Percentiles rank a stretch among this genome's conserved stretches.
These are phyloP conservation scores for Balearica regulorum DNA, from an alignment of 2,797 vertebrate genomes.

Conservation along the genomic window DNA sequence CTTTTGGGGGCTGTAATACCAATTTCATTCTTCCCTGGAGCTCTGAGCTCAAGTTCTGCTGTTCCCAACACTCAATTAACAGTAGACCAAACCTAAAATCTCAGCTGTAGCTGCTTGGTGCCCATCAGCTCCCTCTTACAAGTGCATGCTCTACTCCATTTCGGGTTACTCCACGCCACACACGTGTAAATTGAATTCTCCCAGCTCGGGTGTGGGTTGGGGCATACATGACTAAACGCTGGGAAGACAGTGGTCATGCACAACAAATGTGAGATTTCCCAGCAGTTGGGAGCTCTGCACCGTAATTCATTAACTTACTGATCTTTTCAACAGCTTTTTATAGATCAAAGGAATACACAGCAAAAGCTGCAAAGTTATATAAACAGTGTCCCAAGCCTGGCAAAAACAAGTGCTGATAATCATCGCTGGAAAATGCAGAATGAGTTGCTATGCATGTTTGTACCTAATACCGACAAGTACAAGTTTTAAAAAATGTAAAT, in stretches of 20 bases:
- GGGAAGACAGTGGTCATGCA: background rate
- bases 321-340: background rate
- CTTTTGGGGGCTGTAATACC: background rate
- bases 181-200: background rate
- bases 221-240: fast-evolving
- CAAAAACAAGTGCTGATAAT: background rate
- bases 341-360: background rate
- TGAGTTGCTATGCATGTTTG: background rate
- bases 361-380: background rate
- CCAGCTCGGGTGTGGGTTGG: background rate
- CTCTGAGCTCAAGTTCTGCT: background rate
- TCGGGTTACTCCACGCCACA: background rate
- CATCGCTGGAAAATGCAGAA: background rate
- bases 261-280: background rate
- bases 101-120: background rate
- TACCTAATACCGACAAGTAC: conserved; percentile 46
- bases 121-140: background rate
- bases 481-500: background rate
- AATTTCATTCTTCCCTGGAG: background rate
- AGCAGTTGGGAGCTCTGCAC: background rate
- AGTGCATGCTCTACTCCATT: background rate
- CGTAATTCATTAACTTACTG: fast-evolving
- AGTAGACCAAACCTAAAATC: background rate
- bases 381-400: background rate
- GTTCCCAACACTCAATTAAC: background rate